Conservation (phyloP, 2,797 vertebrate genomes). For the Hybognathus amarus region DNA sequence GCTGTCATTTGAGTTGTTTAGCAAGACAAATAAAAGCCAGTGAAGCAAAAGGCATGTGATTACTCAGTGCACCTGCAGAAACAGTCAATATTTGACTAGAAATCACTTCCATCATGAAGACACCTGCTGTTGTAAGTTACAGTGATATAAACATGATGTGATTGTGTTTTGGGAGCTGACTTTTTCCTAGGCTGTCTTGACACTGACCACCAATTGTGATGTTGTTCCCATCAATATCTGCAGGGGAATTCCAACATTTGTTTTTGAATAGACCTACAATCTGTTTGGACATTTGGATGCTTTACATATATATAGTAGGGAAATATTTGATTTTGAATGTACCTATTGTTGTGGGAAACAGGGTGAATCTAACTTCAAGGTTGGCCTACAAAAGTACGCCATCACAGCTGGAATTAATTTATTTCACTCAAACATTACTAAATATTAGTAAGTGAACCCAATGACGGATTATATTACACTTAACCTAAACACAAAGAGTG, state of each 20-base stretch:
- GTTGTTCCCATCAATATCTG: neutral
- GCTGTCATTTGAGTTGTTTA: neutral
- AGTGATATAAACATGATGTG: neutral
- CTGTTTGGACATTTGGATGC: neutral
- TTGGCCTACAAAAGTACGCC: neutral
- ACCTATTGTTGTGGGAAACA: neutral
- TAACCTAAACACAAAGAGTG: neutral
- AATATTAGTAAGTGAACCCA: too few relatives aligned
- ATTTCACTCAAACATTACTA: neutral
- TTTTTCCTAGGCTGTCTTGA: neutral
- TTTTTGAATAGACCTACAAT: neutral
- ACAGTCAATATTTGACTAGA: neutral
- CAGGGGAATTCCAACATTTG: too few relatives aligned
- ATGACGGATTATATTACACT: neutral
- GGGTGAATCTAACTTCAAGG: neutral
- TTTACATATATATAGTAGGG: neutral
- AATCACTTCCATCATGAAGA: neutral
- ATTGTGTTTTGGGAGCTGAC: neutral
- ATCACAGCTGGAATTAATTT: neutral
- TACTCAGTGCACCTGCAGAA: slow-evolving; percentile 3
- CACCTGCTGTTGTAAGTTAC: neutral
- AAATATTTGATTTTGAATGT: neutral
- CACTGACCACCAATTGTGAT: neutral
- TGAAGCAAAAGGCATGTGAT: neutral
- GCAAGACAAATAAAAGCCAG: neutral